Evolutionary conservation across 2,797 vertebrate genomes (phyloP).

Genomic region (Microctenopoma steveboyesi): DNA sequence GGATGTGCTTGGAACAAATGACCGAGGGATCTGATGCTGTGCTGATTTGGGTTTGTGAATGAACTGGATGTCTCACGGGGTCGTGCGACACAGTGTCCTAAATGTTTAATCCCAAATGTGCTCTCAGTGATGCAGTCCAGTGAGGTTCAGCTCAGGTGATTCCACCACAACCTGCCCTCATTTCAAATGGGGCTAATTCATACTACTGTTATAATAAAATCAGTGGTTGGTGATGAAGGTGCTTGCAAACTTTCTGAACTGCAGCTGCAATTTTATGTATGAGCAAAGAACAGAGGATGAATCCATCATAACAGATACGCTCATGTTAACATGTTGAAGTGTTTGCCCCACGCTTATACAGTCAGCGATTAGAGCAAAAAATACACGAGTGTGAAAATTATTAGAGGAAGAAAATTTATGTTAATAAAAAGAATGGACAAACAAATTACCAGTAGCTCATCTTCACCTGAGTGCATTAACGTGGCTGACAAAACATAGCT

Average conservation of each 20-base stretch:
- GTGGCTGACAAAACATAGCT: neutral
- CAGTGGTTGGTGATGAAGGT: neutral
- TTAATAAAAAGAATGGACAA: neutral
- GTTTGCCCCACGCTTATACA: constrained; percentile 20
- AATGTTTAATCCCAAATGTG: constrained; percentile 19
- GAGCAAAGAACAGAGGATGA: neutral
- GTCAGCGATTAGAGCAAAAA: constrained; percentile 5
- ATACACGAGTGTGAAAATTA: neutral
- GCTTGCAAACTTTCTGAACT: constrained; percentile 3
- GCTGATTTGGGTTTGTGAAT: constrained; percentile 17
- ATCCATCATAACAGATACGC: neutral
- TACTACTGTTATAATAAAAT: neutral
- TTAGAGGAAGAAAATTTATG: neutral
- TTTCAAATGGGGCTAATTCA: constrained; percentile 4
- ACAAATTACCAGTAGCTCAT: no score
- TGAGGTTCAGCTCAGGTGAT: neutral
- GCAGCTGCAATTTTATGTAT: no score
- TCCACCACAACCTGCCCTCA: neutral
- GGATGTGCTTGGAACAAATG: neutral
- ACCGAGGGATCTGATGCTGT: neutral
- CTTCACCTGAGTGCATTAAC: no score
- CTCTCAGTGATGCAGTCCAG: constrained; percentile 1
- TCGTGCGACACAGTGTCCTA: constrained; percentile 7
- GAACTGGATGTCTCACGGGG: neutral
- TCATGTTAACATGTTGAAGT: neutral